These are phyloP conservation scores for Campoletis sonorensis DNA, from an alignment of 1,140 invertebrate genomes.

Conservation along the genomic window DNA sequence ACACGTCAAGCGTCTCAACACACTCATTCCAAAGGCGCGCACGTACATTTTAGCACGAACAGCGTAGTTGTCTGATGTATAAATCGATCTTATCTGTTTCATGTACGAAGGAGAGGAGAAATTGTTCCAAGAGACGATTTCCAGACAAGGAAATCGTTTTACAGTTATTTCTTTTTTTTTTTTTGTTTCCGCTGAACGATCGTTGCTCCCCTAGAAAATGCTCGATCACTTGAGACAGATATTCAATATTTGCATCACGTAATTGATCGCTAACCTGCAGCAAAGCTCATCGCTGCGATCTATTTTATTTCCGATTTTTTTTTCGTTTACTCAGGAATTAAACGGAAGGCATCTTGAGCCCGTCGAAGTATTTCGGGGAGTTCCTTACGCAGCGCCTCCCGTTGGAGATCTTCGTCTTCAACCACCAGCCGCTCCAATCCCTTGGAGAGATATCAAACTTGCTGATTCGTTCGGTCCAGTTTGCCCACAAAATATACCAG, in stretches of 20 bases:
- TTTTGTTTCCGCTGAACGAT: no score
- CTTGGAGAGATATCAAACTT: constrained; percentile 84
- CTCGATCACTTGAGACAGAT: no score
- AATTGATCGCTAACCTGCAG: constrained; percentile 26
- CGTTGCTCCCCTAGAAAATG: no score
- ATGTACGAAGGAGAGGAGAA: no score
- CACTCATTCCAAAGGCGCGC: no score
- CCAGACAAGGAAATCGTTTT: no score
- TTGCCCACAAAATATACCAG: constrained; percentile 86
- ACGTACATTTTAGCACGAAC: constrained; percentile 30
- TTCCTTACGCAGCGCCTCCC: constrained; percentile 91
- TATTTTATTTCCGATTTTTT: background rate
- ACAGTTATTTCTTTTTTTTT: no score
- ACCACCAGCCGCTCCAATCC: constrained; percentile 81
- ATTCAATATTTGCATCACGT: no score
- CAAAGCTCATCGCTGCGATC: background rate
- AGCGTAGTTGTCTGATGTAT: constrained; percentile 5
- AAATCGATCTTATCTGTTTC: no score
- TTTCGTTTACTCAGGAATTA: constrained; percentile 80
- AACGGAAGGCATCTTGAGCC: constrained; percentile 86
- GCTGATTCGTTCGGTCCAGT: constrained; percentile 86
- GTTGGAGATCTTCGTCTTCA: constrained; percentile 84
- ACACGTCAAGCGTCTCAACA: no score
- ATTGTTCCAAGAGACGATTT: no score
- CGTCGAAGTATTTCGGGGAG: constrained; percentile 87